Conservation (phyloP, 2,888 invertebrate genomes). For the Anagyrus pseudococci region DNA sequence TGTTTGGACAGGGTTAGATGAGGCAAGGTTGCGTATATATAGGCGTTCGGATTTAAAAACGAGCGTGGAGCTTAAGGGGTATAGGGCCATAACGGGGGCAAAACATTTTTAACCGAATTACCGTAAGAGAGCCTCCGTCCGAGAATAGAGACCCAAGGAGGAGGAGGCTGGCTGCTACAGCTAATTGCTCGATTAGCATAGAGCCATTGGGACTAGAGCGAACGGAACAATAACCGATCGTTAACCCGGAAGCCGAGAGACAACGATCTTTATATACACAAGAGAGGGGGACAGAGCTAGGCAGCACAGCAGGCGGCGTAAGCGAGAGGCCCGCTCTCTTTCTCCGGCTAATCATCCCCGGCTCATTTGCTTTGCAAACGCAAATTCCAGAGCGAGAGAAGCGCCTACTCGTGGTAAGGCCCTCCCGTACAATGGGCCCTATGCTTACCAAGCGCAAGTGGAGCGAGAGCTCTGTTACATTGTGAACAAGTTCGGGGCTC, state of each 20-base stretch:
- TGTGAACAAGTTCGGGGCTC: too few species aligned
- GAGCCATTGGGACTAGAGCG: too few species aligned
- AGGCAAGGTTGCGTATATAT: too few species aligned
- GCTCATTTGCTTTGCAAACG: slow-evolving; percentile 9
- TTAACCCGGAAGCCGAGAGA: too few species aligned
- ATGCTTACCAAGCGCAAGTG: too few species aligned
- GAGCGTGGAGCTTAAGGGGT: background rate
- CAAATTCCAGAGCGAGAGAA: background rate
- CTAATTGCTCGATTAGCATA: slow-evolving; percentile 34
- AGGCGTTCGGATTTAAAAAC: too few species aligned
- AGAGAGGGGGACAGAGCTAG: background rate
- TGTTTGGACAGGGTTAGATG: too few species aligned
- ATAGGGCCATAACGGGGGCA: background rate
- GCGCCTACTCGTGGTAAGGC: slow-evolving; percentile 44
- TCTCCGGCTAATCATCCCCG: slow-evolving; percentile 1
- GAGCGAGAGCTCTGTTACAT: too few species aligned
- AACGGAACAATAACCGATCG: too few species aligned
- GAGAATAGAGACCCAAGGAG: background rate
- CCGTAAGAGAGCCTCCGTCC: background rate
- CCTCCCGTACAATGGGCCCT: slow-evolving; percentile 48
- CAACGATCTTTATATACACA: background rate
- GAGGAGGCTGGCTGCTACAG: background rate
- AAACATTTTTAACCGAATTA: slow-evolving; percentile 14
- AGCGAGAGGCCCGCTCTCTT: background rate
- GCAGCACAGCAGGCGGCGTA: background rate